phyloP scores from a whole-genome alignment of 2,888 invertebrate species.

The Aspidapion aeneum region DNA sequence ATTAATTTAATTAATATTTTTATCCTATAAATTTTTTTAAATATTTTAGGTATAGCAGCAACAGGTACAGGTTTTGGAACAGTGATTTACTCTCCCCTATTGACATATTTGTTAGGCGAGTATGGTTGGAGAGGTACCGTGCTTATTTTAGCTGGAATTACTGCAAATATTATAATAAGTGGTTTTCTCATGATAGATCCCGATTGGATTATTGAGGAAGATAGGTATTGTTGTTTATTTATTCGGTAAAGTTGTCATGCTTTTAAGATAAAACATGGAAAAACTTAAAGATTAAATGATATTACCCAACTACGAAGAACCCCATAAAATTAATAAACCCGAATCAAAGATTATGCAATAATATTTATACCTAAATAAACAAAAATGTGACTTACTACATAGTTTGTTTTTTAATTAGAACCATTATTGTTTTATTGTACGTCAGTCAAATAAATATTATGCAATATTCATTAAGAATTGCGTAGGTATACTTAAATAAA shows the following conservation, averaged over 20 bases:
- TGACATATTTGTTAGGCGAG: slow-evolving; percentile 70
- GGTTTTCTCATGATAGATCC: slow-evolving; percentile 87
- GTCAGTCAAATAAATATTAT: too few species aligned
- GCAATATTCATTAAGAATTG: too few species aligned
- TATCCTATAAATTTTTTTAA: too few species aligned
- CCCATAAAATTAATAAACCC: too few species aligned
- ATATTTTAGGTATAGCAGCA: slow-evolving; percentile 65
- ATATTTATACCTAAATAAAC: too few species aligned
- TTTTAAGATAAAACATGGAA: neutral
- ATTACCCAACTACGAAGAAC: too few species aligned
- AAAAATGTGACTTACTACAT: too few species aligned
- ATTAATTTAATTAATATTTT: too few species aligned
- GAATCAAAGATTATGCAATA: too few species aligned
- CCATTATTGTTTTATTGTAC: too few species aligned
- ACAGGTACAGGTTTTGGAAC: slow-evolving; percentile 90
- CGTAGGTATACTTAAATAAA: too few species aligned
- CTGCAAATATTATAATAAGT: slow-evolving; percentile 81
- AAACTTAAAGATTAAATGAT: neutral
- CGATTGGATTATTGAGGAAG: slow-evolving; percentile 74
- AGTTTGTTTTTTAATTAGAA: too few species aligned
- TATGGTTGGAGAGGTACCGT: slow-evolving; percentile 84
- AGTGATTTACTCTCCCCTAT: slow-evolving; percentile 82
- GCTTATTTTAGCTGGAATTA: slow-evolving; percentile 75
- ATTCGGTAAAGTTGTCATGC: neutral
- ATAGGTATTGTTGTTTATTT: slow-evolving; percentile 39